Conservation (phyloP, 2,113 vertebrate species). For the Hippopotamus amphibius region DNA sequence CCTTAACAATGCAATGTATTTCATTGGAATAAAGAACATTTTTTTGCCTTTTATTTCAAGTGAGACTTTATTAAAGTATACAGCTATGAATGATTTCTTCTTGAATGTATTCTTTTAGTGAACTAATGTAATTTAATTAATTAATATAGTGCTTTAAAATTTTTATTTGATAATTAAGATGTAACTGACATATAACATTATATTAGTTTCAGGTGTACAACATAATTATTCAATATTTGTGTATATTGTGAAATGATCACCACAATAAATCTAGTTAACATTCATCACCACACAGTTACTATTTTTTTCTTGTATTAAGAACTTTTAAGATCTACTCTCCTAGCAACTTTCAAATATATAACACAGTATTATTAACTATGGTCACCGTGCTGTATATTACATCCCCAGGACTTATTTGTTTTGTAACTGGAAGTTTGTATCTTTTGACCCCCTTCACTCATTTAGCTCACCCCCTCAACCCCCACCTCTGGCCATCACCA, state of each 20-base stretch:
- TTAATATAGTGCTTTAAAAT: neutral
- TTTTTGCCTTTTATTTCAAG: constrained; percentile 53
- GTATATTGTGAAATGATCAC: neutral
- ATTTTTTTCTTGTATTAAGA: neutral
- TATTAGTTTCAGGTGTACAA: neutral
- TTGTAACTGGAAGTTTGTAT: neutral
- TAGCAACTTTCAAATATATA: neutral
- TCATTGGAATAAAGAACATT: constrained; percentile 7
- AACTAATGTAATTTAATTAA: neutral
- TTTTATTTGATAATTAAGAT: neutral
- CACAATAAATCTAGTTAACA: neutral
- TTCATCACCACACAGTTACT: neutral
- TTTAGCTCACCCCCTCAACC: neutral
- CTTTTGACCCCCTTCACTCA: neutral
- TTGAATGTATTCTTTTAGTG: neutral
- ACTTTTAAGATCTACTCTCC: neutral
- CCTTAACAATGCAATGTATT: constrained; percentile 67
- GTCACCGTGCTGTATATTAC: neutral
- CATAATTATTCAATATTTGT: neutral
- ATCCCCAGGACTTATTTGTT: neutral
- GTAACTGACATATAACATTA: neutral
- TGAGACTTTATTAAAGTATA: constrained; percentile 48
- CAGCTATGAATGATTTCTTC: constrained; percentile 14
- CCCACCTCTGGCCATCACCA: neutral
- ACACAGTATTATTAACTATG: neutral